Conservation (phyloP, 1,140 invertebrate species). For the Odontomachus brunneus region DNA sequence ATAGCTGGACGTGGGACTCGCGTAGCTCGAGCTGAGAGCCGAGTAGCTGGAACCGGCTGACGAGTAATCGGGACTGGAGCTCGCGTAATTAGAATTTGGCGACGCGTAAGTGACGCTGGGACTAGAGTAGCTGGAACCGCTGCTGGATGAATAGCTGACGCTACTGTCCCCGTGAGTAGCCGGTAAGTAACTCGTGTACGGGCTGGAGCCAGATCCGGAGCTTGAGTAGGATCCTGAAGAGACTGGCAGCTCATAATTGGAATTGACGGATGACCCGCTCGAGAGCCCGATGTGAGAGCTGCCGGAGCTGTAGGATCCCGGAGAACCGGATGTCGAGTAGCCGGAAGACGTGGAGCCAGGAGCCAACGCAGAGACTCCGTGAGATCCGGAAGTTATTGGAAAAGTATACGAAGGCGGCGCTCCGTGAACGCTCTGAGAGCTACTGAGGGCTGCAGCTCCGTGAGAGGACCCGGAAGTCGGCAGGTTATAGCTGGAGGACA, state of each 20-base stretch:
- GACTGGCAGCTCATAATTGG: slow-evolving; percentile 77
- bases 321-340: slow-evolving; percentile 46
- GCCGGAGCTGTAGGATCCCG: slow-evolving; percentile 64
- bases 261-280: slow-evolving; percentile 73
- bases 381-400: slow-evolving; percentile 59
- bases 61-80: slow-evolving; percentile 50
- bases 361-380: slow-evolving; percentile 58
- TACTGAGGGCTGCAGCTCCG: slow-evolving; percentile 31
- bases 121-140: slow-evolving; percentile 62
- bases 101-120: slow-evolving; percentile 61
- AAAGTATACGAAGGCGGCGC: slow-evolving; percentile 21
- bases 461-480: slow-evolving; percentile 70
- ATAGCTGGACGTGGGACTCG: slow-evolving; percentile 51
- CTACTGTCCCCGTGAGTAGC: slow-evolving; percentile 74
- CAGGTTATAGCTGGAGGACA: slow-evolving; percentile 66
- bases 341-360: slow-evolving; percentile 42
- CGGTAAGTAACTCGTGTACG: slow-evolving; percentile 73
- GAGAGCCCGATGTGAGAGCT: slow-evolving; percentile 70
- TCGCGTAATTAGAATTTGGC: slow-evolving; percentile 45
- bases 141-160: slow-evolving; percentile 64
- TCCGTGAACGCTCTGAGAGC: slow-evolving; percentile 19
- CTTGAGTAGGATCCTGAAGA: slow-evolving; percentile 72
- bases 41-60: slow-evolving; percentile 54
- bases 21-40: slow-evolving; percentile 54
- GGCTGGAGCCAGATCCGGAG: slow-evolving; percentile 49